Evolutionary conservation across 2,113 vertebrate genomes (phyloP).

Genomic region (Cygnus atratus): DNA sequence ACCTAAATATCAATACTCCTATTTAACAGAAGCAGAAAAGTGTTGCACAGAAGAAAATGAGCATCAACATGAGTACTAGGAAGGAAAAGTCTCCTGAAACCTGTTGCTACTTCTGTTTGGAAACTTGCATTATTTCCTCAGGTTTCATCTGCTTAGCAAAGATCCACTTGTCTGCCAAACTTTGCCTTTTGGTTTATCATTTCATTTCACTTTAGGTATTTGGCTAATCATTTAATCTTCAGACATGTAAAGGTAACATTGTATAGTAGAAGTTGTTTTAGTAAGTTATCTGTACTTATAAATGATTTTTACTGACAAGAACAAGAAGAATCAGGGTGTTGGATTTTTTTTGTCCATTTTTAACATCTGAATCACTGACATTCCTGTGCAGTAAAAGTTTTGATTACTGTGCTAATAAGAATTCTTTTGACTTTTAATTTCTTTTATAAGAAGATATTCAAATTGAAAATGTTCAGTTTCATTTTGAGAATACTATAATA

Average conservation of each 20-base stretch:
- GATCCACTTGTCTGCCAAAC: neutral
- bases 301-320: neutral
- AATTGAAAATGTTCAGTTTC: neutral
- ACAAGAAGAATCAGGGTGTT: neutral
- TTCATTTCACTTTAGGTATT: neutral
- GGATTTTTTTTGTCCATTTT: neutral
- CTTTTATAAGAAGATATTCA: neutral
- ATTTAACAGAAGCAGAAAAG: neutral
- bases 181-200: neutral
- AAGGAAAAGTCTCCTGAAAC: neutral
- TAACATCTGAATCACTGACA: neutral
- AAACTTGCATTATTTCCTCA: neutral
- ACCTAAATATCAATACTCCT: neutral
- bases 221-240: neutral
- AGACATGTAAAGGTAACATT: neutral
- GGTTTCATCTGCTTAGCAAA: neutral
- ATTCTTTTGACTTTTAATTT: neutral
- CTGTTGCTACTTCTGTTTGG: constrained; percentile 18
- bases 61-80: neutral
- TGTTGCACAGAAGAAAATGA: neutral
- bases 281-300: neutral
- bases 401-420: neutral
- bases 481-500: neutral
- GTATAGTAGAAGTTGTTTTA: neutral
- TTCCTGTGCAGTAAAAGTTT: neutral